Conservation (phyloP, 1,140 invertebrate species). For the Drosophila grimshawi region DNA sequence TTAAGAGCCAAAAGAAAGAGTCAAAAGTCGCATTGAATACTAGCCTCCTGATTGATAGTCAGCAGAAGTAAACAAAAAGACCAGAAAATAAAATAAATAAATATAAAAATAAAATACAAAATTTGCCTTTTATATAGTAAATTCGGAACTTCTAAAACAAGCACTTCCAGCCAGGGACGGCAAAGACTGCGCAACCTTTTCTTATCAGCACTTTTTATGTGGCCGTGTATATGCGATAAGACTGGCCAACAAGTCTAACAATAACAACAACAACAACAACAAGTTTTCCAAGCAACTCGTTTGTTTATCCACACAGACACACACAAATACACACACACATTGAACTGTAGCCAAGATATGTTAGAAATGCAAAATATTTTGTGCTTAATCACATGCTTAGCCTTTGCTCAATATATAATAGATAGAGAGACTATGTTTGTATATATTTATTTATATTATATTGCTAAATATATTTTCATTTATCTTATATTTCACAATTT, state of each 20-base stretch:
- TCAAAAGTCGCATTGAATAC: background rate
- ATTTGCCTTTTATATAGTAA: background rate
- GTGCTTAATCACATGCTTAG: conserved; percentile 18
- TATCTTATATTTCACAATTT: background rate
- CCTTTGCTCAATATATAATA: background rate
- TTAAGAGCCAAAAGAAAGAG: background rate
- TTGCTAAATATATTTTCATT: background rate
- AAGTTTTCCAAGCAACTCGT: conserved; percentile 19
- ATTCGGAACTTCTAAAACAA: conserved; percentile 10
- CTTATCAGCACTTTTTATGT: conserved; percentile 50
- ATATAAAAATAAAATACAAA: background rate
- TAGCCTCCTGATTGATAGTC: conserved; percentile 23
- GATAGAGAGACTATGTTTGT: background rate
- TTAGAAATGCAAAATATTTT: conserved; percentile 7
- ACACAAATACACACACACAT: conserved; percentile 1
- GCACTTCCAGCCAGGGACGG: conserved; percentile 26
- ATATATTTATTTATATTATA: background rate
- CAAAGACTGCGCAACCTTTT: conserved; percentile 52
- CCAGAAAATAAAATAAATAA: too few species aligned
- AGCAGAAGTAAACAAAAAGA: background rate
- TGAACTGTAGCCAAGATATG: conserved; percentile 18
- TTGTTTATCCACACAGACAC: conserved; percentile 37
- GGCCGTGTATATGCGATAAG: conserved; percentile 27
- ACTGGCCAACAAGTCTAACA: background rate
- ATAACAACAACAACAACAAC: conserved; percentile 1